Evolutionary conservation across 2,797 vertebrate genomes (phyloP).

Genomic region (Enoplosus armatus): DNA sequence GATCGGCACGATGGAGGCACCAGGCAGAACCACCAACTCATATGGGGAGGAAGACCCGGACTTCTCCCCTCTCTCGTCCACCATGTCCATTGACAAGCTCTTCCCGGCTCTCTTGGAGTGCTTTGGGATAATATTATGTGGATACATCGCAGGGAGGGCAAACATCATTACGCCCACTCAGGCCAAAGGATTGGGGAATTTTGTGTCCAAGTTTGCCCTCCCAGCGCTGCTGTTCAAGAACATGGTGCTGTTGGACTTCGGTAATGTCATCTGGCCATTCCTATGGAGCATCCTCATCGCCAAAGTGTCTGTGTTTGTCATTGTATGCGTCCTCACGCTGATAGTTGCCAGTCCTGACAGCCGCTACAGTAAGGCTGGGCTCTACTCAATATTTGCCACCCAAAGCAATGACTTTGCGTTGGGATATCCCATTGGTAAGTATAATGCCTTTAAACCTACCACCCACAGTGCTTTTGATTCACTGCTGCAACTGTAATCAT

Average conservation of each 20-base stretch:
- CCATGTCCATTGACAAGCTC: constrained; percentile 94
- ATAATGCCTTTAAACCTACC: not conserved
- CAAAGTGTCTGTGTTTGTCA: constrained; percentile 93
- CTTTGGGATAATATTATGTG: constrained; percentile 97
- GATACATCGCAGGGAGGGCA: constrained; percentile 93
- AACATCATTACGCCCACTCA: constrained; percentile 94
- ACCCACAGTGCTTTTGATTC: not conserved
- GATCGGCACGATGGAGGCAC: constrained; percentile 62
- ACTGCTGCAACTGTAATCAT: constrained; percentile 1
- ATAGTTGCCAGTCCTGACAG: constrained; percentile 90
- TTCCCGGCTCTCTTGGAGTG: constrained; percentile 96
- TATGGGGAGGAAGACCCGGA: constrained; percentile 35
- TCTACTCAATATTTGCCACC: constrained; percentile 98
- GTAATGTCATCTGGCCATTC: constrained; percentile 95
- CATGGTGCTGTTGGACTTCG: constrained; percentile 97
- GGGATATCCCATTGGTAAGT: constrained; percentile 97
- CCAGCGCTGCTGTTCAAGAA: constrained; percentile 97
- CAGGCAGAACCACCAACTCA: constrained; percentile 40
- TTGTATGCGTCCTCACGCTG: constrained; percentile 92
- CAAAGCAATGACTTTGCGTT: constrained; percentile 99
- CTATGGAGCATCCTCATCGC: constrained; percentile 95
- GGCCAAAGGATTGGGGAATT: constrained; percentile 95
- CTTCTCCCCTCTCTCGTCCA: constrained; percentile 41
- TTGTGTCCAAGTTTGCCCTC: constrained; percentile 98
- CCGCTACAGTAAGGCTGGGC: constrained; percentile 94